Base-by-base conservation (phyloP, 1,140 invertebrate species). In the Sweltsa coloradensis region DNA sequence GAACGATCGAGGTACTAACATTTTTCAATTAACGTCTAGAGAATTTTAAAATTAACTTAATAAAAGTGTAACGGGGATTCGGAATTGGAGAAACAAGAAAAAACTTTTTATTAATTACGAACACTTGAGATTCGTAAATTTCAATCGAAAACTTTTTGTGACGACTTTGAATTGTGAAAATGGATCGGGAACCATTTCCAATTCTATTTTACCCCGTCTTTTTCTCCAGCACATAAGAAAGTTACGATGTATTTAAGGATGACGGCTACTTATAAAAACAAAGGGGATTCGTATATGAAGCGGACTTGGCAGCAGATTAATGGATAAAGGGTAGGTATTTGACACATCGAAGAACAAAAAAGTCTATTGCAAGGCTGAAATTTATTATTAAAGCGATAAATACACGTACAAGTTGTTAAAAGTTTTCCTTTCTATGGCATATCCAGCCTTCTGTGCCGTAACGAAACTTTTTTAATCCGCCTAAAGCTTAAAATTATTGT, bases 371-470 rank as follows among this genome's bases (percentile, higher is more conserved):
- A 40, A 23, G 13, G 37, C 21, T 40, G 37, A 40, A 23, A 40
- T 40, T 40, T 40, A 40, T 40, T 40, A 40, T 40, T 11, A 9
- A 22, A 23, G 37, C 24, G 24, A 40, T 40, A 40, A 40, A 40
- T 40, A 23, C 37, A 40, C 9, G 37, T 22, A 31, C 21, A 40
- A 23, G 37, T 40, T 40, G 21, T 40, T 40, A 40, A 19, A 40
- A 40, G 24, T 19, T 40, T 40, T 40, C 7, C 19, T 40, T 40
- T 40, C 7, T 13, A 23, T 22, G 24, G 6, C 7, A 13, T 40
- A 13, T 9, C n/a, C 14, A 3, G 19, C 14, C 19, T 22, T 22
- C 3, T 40, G 21, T 40, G 2, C 37, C 14, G 16, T 40, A 19
- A n/a, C 14, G 16, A 36, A 13, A 5, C 5, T 19, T 1, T 19